Conservation (phyloP, 2,888 invertebrate species). For the Leucoma salicis region DNA sequence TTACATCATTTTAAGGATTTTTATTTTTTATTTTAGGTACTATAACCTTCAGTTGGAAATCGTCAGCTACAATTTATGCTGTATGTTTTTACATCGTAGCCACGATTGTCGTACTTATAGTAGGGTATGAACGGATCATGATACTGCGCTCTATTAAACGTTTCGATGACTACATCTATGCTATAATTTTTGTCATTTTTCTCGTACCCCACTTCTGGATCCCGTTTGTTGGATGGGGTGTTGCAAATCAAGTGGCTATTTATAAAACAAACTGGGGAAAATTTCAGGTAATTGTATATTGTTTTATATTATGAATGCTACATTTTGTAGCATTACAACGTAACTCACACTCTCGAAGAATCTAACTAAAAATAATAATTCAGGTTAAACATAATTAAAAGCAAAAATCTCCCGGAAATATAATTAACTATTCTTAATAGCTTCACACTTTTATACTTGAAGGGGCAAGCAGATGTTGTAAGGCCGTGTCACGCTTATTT, state of each 20-base stretch:
- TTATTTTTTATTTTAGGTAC: conserved; percentile 54
- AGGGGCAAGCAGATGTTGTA: too few species aligned
- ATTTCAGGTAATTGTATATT: conserved; percentile 78
- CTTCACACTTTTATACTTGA: too few species aligned
- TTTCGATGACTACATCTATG: conserved; percentile 87
- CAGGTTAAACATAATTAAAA: too few species aligned
- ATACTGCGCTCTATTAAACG: conserved; percentile 83
- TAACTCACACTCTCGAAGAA: too few species aligned
- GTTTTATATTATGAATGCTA: too few species aligned
- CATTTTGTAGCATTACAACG: too few species aligned
- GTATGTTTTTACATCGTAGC: conserved; percentile 83
- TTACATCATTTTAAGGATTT: too few species aligned
- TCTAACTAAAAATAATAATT: too few species aligned
- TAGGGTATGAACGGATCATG: conserved; percentile 83
- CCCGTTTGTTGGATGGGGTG: conserved; percentile 87
- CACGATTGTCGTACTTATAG: conserved; percentile 80
- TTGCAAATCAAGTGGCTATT: conserved; percentile 85
- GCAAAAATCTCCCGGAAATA: too few species aligned
- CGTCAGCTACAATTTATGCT: conserved; percentile 84
- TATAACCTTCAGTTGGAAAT: conserved; percentile 85
- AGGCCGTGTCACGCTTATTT: too few species aligned
- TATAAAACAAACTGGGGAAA: conserved; percentile 87
- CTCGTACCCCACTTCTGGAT: conserved; percentile 87
- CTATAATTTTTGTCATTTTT: conserved; percentile 85
- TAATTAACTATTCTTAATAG: too few species aligned